These are phyloP conservation scores for Spisula subtruncata DNA, from an alignment of 2,888 invertebrate species.

Conservation along the genomic window DNA sequence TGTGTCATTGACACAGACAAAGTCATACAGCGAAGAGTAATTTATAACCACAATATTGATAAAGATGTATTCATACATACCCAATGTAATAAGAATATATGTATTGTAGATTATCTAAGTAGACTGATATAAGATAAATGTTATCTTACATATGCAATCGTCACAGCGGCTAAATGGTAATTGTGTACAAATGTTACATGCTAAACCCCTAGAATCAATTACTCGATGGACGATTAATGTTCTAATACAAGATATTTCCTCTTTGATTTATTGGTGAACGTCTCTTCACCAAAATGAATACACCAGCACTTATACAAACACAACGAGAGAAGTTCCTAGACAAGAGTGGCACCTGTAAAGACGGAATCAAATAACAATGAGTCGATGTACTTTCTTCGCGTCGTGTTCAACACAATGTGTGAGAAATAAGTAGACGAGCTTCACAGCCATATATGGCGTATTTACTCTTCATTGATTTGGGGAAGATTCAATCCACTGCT, in stretches of 20 bases:
- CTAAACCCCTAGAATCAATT: conserved; percentile 10
- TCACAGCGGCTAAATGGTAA: background rate
- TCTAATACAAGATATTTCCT: background rate
- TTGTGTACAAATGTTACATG: too few relatives aligned
- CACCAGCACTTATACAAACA: background rate
- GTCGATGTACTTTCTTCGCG: background rate
- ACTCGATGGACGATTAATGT: background rate
- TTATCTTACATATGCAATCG: background rate
- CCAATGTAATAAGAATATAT: too few relatives aligned
- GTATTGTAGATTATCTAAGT: too few relatives aligned
- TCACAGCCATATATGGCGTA: background rate
- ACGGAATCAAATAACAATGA: background rate
- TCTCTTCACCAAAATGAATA: background rate
- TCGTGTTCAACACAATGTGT: background rate
- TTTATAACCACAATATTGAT: too few relatives aligned
- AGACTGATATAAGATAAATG: background rate
- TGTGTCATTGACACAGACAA: too few relatives aligned
- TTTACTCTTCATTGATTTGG: background rate
- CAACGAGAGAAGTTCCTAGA: background rate
- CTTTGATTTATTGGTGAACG: background rate
- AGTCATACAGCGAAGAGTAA: too few relatives aligned
- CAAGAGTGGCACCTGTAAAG: background rate
- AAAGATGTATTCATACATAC: too few relatives aligned
- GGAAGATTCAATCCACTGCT: background rate
- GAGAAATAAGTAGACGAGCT: background rate